Evolutionary conservation across 2,888 invertebrate genomes (phyloP).

Genomic region (Galerucella pusilla): DNA sequence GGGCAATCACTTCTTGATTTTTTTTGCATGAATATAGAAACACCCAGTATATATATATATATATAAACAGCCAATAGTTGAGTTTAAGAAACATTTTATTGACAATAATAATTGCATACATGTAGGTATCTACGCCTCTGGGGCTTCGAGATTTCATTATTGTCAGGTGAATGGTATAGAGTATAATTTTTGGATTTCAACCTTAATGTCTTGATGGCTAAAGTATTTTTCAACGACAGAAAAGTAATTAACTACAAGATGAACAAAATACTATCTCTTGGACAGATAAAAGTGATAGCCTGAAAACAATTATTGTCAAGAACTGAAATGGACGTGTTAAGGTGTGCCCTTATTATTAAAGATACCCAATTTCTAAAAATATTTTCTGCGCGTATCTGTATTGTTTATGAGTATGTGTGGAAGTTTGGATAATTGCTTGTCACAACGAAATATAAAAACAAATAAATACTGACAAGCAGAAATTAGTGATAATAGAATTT

Average conservation of each 20-base stretch:
- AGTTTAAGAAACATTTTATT: neutral
- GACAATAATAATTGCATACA: neutral
- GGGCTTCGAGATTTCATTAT: neutral
- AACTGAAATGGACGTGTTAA: slow-evolving; percentile 22
- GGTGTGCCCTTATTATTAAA: slow-evolving; percentile 16
- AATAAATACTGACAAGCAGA: neutral
- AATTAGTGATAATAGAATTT: neutral
- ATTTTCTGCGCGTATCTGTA: neutral
- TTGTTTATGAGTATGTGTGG: neutral
- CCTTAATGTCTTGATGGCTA: neutral
- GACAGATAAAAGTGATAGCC: slow-evolving; percentile 24
- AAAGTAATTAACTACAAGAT: slow-evolving; percentile 23
- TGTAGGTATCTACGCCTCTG: slow-evolving; percentile 2
- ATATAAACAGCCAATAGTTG: no score
- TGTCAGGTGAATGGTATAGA: slow-evolving; percentile 11
- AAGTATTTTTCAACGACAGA: slow-evolving; percentile 1
- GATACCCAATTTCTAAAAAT: neutral
- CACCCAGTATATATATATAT: no score
- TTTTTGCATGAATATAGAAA: no score
- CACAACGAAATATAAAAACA: neutral
- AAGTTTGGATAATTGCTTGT: slow-evolving; percentile 4
- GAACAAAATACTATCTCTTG: slow-evolving; percentile 21
- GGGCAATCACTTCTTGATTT: no score
- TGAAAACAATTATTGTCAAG: slow-evolving; percentile 26
- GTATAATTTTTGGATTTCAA: slow-evolving; percentile 15